Percentiles rank a stretch among this genome's conserved stretches.
phyloP scores from a whole-genome alignment of 2,888 invertebrate genomes.

The Pantelozetes paolii region DNA sequence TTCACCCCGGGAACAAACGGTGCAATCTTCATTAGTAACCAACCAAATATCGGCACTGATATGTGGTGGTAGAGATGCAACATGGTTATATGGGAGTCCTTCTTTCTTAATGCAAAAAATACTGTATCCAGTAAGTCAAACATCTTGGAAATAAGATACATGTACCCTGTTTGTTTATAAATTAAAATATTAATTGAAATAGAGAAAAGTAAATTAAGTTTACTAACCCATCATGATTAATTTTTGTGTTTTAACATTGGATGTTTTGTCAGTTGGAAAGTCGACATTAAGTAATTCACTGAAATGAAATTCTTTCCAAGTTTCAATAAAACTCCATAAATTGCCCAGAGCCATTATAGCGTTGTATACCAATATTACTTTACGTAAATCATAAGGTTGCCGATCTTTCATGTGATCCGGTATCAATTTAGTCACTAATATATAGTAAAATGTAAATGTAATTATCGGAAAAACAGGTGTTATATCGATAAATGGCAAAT shows the following conservation, averaged over 20 bases:
- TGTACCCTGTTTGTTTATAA: background rate
- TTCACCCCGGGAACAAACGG: background rate
- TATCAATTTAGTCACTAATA: background rate
- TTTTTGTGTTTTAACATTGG: background rate
- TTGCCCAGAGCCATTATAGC: background rate
- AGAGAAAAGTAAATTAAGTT: background rate
- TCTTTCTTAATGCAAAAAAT: constrained; percentile 35
- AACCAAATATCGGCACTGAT: constrained; percentile 32
- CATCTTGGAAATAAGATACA: background rate
- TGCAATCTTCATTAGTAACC: background rate
- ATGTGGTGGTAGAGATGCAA: constrained; percentile 39
- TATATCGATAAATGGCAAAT: constrained; percentile 6
- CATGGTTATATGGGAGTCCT: constrained; percentile 23
- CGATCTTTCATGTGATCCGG: background rate
- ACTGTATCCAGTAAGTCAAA: constrained; percentile 31
- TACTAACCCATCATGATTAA: background rate
- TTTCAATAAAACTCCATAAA: background rate
- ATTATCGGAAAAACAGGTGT: background rate
- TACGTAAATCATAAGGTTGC: background rate
- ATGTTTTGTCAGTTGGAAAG: background rate
- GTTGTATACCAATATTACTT: background rate
- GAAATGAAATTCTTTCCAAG: background rate
- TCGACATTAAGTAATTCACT: background rate
- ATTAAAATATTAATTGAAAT: background rate
- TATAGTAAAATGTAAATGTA: background rate